Conservation (phyloP, 2,888 invertebrate species). For the Drosophila borborema region DNA sequence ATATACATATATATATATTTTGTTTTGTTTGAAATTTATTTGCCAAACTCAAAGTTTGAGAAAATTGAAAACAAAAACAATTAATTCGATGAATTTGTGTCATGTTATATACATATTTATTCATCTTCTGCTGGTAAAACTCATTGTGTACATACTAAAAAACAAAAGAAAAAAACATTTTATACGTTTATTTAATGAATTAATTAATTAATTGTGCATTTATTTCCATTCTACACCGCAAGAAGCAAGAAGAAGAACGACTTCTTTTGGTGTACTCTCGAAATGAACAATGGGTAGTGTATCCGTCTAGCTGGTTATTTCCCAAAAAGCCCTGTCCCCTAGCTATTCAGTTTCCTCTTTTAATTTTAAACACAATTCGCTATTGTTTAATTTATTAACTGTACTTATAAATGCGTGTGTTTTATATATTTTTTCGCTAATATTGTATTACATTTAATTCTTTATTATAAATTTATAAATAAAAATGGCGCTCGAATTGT, state of each 20-base stretch:
- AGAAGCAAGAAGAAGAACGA: constrained; percentile 50
- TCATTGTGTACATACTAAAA: constrained; percentile 76
- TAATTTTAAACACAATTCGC: constrained; percentile 47
- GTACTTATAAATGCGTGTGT: constrained; percentile 79
- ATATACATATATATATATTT: not conserved
- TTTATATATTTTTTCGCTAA: constrained; percentile 55
- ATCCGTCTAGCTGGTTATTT: constrained; percentile 26
- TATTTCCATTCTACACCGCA: constrained; percentile 73
- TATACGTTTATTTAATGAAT: constrained; percentile 34
- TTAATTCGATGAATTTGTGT: constrained; percentile 34
- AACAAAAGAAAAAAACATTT: constrained; percentile 36
- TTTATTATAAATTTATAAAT: constrained; percentile 65
- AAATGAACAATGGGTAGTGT: constrained; percentile 58
- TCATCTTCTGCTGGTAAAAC: constrained; percentile 33
- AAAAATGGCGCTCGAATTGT: constrained; percentile 64
- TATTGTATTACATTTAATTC: constrained; percentile 64
- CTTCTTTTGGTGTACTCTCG: constrained; percentile 75
- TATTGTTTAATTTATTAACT: constrained; percentile 82
- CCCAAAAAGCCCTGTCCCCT: constrained; percentile 9
- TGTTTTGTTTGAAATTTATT: constrained; percentile 19
- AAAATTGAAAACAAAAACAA: constrained; percentile 48
- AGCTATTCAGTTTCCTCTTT: not conserved
- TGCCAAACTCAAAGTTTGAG: constrained; percentile 75
- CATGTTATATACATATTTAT: constrained; percentile 30
- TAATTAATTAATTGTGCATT: constrained; percentile 66